Percentiles rank a stretch among this genome's conserved stretches.
Conservation (phyloP, 2,113 vertebrate species). For the Panurus biarmicus region DNA sequence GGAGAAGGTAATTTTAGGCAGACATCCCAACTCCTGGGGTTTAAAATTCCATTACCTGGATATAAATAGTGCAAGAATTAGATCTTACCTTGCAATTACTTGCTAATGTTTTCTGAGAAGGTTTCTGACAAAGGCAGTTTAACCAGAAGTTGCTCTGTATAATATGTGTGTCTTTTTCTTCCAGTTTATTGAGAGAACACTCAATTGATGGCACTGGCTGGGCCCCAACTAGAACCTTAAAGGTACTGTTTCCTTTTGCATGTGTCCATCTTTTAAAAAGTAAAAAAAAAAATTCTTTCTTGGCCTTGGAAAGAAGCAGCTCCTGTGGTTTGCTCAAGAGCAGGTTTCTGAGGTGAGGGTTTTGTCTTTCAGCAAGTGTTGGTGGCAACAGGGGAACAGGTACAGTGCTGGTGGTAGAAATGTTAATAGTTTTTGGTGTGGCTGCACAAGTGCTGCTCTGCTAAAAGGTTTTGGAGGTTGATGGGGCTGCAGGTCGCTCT, state of each 20-base stretch:
- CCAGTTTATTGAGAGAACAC: constrained; percentile 93
- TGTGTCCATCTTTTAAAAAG: too few relatives aligned
- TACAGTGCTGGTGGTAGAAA: neutral
- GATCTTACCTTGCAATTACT: neutral
- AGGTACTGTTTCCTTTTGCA: constrained; percentile 75
- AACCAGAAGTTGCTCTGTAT: neutral
- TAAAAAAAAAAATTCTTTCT: too few relatives aligned
- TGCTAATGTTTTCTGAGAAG: neutral
- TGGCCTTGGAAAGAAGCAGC: neutral
- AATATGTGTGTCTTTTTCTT: constrained; percentile 18
- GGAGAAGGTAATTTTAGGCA: neutral
- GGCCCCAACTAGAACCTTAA: constrained; percentile 94
- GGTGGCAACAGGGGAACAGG: neutral
- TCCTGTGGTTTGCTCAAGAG: neutral
- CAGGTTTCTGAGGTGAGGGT: neutral
- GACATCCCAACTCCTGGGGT: neutral
- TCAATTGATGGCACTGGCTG: constrained; percentile 98
- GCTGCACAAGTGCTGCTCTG: neutral
- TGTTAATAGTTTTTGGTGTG: neutral
- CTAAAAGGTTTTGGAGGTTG: neutral
- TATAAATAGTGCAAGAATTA: neutral
- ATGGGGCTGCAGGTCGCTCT: neutral
- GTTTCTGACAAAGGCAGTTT: neutral
- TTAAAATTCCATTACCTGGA: neutral
- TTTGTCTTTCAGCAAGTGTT: neutral